Evolutionary conservation across 2,888 invertebrate species (phyloP), one percentile per base, ranked within the genome.

Genomic region (Idaea biselata): DNA sequence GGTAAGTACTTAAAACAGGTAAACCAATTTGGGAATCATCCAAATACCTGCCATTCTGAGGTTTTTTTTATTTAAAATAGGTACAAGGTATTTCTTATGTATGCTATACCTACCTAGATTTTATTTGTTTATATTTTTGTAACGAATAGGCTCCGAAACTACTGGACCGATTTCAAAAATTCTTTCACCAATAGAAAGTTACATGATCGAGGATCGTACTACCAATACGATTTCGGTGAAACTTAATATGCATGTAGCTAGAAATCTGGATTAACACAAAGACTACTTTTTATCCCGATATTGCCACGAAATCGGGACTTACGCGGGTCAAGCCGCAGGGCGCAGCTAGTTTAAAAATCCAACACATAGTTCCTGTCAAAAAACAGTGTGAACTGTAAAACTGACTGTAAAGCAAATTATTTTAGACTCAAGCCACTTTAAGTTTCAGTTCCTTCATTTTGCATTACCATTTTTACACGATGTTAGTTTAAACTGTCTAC

Each of bases 401-500:
- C n/a, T n/a, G n/a, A 44, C 14, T 44, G 44, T 44, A 44, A 44
- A 11, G 44, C 44, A 44, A 44, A 44, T 11, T 44, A 44, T 44
- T 44, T 44, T 44, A 8, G 44, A 44, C 44, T 44, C 11, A 0
- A 11, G 11, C 44, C 44, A 44, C 44, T 44, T 33, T 44, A 44
- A 14, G 44, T 44, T 44, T 44, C 44, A 44, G 44, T 44, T 44
- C 44, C 14, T 44, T 44, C 56, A 56, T 56, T 56, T 56, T 67
- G 60, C 66, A 55, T 55, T 18, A 33, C 57, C 58, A 44, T 55
- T 58, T 59, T 59, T 62, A 59, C 58, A 65, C 73, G 71, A 75
- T 78, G 81, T 80, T 82, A 81, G 78, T 83, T 77, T 71, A 67
- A 74, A 76, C 79, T 83, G 86, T 85, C 85, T 77, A 25, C 71